Conservation (phyloP, 2,888 invertebrate genomes). For the Drosophila prostipennis region DNA sequence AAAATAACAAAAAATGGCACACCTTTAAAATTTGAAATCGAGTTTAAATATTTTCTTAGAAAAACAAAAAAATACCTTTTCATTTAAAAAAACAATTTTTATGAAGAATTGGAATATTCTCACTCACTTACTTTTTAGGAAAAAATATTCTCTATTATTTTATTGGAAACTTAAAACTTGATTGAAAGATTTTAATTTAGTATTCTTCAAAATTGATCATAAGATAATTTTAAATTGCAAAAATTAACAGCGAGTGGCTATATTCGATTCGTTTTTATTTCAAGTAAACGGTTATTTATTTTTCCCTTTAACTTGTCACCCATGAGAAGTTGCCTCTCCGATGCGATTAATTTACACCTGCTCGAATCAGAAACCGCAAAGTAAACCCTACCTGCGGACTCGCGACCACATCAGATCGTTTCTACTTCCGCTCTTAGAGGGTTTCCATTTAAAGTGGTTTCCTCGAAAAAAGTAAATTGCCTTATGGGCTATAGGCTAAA, state of each 20-base stretch:
- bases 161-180: too few relatives aligned
- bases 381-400: slow-evolving; percentile 21
- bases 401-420: slow-evolving; percentile 45
- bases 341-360: slow-evolving; percentile 58
- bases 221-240: too few relatives aligned
- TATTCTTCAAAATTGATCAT: too few relatives aligned
- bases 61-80: too few relatives aligned
- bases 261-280: too few relatives aligned
- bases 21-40: neutral
- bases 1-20: too few relatives aligned
- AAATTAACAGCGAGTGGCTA: too few relatives aligned
- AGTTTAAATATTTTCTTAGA: neutral
- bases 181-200: too few relatives aligned
- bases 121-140: too few relatives aligned
- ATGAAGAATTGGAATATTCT: too few relatives aligned
- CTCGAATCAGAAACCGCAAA: slow-evolving; percentile 56
- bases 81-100: too few relatives aligned
- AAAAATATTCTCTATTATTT: too few relatives aligned
- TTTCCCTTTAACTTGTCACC: neutral
- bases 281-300: neutral
- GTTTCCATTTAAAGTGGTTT: slow-evolving; percentile 39
- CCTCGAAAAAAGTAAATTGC: slow-evolving; percentile 18
- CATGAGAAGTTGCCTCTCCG: slow-evolving; percentile 12
- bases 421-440: slow-evolving; percentile 53
- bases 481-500: slow-evolving; percentile 3